phyloP scores from a whole-genome alignment of 2,113 vertebrate genomes.

The Odobenus rosmarus region DNA sequence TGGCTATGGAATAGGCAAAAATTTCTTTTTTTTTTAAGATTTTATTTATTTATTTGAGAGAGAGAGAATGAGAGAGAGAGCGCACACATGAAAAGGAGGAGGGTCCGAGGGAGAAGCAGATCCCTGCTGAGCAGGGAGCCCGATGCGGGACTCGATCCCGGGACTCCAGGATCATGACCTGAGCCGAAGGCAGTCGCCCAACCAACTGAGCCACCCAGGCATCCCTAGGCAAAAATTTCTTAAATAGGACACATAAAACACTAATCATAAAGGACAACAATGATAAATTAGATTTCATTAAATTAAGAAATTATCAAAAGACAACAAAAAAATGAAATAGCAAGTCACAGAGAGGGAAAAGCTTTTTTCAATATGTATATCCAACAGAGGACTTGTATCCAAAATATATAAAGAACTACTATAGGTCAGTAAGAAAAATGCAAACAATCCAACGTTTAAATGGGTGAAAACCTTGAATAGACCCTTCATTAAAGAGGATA shows the following conservation, averaged over 20 bases:
- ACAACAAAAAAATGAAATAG: slow-evolving; percentile 20
- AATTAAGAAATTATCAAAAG: not conserved
- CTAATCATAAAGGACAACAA: not conserved
- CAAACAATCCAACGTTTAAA: not conserved
- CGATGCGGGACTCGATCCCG: too few species aligned
- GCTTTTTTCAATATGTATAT: not conserved
- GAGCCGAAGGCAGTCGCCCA: too few species aligned
- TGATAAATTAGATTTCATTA: not conserved
- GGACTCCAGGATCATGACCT: too few species aligned
- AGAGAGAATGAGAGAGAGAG: too few species aligned
- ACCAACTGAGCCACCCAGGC: too few species aligned
- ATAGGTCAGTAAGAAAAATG: not conserved
- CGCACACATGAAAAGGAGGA: too few species aligned
- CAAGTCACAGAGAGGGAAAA: not conserved
- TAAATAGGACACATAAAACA: not conserved
- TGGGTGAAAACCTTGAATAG: not conserved
- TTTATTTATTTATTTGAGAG: too few species aligned
- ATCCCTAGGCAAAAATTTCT: not conserved
- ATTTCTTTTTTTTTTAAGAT: too few species aligned
- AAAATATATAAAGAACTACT: not conserved
- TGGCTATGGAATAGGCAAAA: not conserved
- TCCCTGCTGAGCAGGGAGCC: too few species aligned
- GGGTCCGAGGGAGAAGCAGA: too few species aligned
- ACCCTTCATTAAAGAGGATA: not conserved
- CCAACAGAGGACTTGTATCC: not conserved